Percentiles rank a stretch among this genome's conserved stretches.
Conservation (phyloP, 2,888 invertebrate genomes). For the Cantharis flavilabris region DNA sequence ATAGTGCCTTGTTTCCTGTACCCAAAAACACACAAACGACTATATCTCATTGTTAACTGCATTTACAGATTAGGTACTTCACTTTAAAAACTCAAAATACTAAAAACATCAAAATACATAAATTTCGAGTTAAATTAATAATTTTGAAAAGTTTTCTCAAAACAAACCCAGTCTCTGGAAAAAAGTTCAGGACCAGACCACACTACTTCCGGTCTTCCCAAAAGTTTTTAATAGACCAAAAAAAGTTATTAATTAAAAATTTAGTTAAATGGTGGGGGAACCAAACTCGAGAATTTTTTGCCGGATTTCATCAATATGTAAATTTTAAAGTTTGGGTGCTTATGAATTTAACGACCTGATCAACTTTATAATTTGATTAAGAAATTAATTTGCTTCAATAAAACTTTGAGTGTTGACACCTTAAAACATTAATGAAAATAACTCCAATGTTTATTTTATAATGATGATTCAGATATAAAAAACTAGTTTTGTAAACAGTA, state of each 20-base stretch:
- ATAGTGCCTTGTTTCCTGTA: conserved; percentile 34
- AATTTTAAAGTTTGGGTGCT: not conserved
- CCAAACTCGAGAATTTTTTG: not conserved
- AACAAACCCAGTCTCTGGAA: not conserved
- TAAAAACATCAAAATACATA: not conserved
- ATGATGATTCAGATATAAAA: not conserved
- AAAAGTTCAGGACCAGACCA: not conserved
- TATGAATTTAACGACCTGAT: not conserved
- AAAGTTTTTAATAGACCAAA: not conserved
- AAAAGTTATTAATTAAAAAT: not conserved
- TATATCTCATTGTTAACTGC: conserved; percentile 12
- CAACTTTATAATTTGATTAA: not conserved
- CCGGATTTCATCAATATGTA: not conserved
- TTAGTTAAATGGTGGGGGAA: not conserved
- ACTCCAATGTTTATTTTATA: not conserved
- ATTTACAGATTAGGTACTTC: not conserved
- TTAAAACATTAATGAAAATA: not conserved
- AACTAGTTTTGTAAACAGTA: conserved; percentile 4
- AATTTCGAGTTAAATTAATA: not conserved
- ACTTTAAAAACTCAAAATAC: not conserved
- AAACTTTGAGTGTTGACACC: not conserved
- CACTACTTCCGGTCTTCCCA: not conserved
- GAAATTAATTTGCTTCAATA: not conserved
- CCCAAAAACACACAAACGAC: conserved; percentile 23
- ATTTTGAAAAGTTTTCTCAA: not conserved